Evolutionary conservation across 2,113 vertebrate species (phyloP), one percentile per base, ranked within the genome.

Genomic region (Sturnira hondurensis): DNA sequence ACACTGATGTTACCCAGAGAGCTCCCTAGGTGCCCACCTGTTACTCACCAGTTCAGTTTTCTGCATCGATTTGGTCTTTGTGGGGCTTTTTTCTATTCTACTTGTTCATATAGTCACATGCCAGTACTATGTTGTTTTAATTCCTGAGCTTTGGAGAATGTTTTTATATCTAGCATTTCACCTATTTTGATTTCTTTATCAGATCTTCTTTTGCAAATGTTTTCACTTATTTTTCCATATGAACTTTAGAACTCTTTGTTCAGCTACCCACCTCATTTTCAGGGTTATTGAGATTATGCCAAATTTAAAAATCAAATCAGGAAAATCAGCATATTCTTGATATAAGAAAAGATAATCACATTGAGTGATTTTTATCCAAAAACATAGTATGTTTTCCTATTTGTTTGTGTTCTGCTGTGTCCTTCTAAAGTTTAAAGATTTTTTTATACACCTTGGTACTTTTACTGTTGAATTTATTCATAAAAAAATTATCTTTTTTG

Each of bases 271-370:
- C 2, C n/a, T 52, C 13, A 58, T 58, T 61, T 91, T 43, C 14
- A 91, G 33, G 11, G 74, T 95, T 82, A 45, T 73, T 89, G 82
- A 91, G 20, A 89, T 91, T 86, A 54, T 77, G 17, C 45, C 89
- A 76, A 87, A 82, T 78, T 94, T 93, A 94, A 95, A 94, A 91
- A 77, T 82, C 16, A 71, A 94, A 78, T 89, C 65, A 85, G 20
- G 5, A 92, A 92, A 41, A 41, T 78, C 16, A 74, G 24, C 24
- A 74, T 68, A 74, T 28, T 93, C 24, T 41, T 93, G 76, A 61
- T 47, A 74, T 2, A 84, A 86, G 28, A 71, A 80, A 78, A 10
- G 41, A 80, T 89, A 88, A 67, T 73, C 47, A 83, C n/a, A 74
- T 68, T 83, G 28, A 80, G 33, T 20, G 24, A 82, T 91, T 52